phyloP scores from a whole-genome alignment of 2,113 vertebrate species.

The Atractosteus spatula region DNA sequence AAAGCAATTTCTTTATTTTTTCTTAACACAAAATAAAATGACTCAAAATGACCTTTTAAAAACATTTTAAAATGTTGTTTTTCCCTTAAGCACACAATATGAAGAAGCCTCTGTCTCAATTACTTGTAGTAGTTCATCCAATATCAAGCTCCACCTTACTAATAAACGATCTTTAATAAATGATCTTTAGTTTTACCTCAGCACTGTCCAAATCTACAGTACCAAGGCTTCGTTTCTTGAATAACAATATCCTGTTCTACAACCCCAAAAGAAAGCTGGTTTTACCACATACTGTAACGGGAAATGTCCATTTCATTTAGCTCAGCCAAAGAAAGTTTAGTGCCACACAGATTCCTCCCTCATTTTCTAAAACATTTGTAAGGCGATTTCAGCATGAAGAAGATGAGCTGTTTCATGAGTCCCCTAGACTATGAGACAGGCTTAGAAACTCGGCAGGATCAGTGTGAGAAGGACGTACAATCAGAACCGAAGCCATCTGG shows the following conservation, averaged over 20 bases:
- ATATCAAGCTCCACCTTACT: not conserved
- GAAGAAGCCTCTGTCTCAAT: not conserved
- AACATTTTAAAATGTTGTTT: not conserved
- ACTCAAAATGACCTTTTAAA: not conserved
- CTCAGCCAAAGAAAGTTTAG: slow-evolving; percentile 54
- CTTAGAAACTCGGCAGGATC: slow-evolving; percentile 71
- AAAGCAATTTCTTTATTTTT: too few species aligned
- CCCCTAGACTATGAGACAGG: slow-evolving; percentile 59
- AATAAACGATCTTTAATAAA: too few species aligned
- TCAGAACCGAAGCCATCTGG: slow-evolving; percentile 64
- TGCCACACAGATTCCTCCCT: slow-evolving; percentile 58
- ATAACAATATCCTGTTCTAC: slow-evolving; percentile 9
- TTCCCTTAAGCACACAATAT: slow-evolving; percentile 1
- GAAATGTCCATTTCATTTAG: slow-evolving; percentile 32
- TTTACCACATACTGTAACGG: slow-evolving; percentile 17
- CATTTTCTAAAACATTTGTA: slow-evolving; percentile 65
- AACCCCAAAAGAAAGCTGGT: slow-evolving; percentile 3
- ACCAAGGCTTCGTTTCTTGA: not conserved
- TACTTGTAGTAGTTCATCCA: not conserved
- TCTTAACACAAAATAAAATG: not conserved
- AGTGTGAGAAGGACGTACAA: slow-evolving; percentile 69
- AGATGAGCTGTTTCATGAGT: slow-evolving; percentile 66
- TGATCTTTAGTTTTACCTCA: slow-evolving; percentile 2
- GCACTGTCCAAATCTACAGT: not conserved
- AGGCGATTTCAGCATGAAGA: slow-evolving; percentile 71